Evolutionary conservation across 2,888 invertebrate genomes (phyloP).

Genomic region (Sesamia inferens): DNA sequence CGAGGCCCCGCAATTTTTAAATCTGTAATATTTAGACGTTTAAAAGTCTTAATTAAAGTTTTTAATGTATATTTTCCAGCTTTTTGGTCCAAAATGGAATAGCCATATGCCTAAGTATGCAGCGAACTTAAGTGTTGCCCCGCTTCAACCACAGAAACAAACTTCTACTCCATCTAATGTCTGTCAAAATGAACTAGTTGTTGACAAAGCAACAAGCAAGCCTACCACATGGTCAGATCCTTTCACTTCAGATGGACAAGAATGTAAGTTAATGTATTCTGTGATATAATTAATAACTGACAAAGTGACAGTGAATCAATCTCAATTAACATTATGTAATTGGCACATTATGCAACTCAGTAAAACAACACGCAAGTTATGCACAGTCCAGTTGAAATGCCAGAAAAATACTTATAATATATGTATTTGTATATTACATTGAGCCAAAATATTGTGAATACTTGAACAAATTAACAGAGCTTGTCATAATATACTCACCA

Average conservation of each 20-base stretch:
- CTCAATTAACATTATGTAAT: constrained; percentile 53
- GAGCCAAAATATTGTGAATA: constrained; percentile 46
- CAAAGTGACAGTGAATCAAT: constrained; percentile 42
- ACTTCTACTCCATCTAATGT: constrained; percentile 80
- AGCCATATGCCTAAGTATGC: constrained; percentile 95
- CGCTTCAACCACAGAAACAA: constrained; percentile 93
- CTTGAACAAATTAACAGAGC: constrained; percentile 48
- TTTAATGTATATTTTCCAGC: constrained; percentile 84
- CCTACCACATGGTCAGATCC: constrained; percentile 82
- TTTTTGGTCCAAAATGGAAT: constrained; percentile 96
- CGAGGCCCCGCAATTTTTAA: too few species aligned
- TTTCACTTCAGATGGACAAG: constrained; percentile 85
- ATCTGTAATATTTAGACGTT: too few species aligned
- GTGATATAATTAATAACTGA: constrained; percentile 36
- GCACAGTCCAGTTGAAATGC: constrained; percentile 59
- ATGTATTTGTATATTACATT: constrained; percentile 30
- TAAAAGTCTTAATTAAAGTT: background rate
- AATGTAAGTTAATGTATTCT: constrained; percentile 80
- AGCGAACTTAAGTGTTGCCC: constrained; percentile 94
- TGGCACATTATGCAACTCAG: constrained; percentile 61
- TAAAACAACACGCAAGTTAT: constrained; percentile 58
- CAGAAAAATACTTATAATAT: constrained; percentile 36
- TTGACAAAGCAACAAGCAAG: constrained; percentile 73
- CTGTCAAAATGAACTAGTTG: constrained; percentile 67
- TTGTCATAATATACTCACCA: constrained; percentile 66